Evolutionary conservation across 2,113 vertebrate genomes (phyloP), one percentile per base, ranked within the genome.

Genomic region (Alethe castanea): DNA sequence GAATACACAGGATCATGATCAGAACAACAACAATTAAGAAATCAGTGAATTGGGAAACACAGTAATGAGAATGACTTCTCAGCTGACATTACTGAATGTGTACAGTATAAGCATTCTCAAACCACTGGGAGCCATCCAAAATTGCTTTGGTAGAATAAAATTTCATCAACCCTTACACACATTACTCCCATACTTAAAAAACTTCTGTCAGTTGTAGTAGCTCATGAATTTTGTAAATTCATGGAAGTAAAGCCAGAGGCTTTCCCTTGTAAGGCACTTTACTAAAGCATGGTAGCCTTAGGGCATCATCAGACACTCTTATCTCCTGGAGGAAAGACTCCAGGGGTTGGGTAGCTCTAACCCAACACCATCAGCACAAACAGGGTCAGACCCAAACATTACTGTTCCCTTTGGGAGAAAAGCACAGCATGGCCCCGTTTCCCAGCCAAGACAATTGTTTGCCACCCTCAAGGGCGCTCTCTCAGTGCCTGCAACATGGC

Each of bases 51-150:
- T 14, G 26, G 53, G 26, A 35, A 67, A 18, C 53, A 59, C 7
- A 42, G 26, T 7, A 7, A 38, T 11, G 77, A 87, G 20, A 78
- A 64, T 19, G 28, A 84, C 25, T 50, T 70, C 11, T 22, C 44
- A 44, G 13, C 6, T 60, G 35, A 11, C 31, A 5, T 4, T 53
- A 29, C 0, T 52, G 33, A 23, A 35, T 59, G 4, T 0, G 1
- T 59, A 47, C 11, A 47, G 19, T 14, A 19, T 6, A 69, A 77
- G 5, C 9, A 10, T 52, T 50, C 33, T 54, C 35, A 19, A 76
- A 53, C 11, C 9, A 9, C 18, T 20, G 31, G 35, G 14, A 81
- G 29, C 16, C 36, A 87, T 26, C n/a, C 25, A 52, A 76, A 82
- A 50, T 3, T 24, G 4, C 42, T 88, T 78, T 59, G 7, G 48